Evolutionary conservation across 2,797 vertebrate genomes (phyloP), one percentile per base, ranked within the genome.

Genomic region (Sciaenops ocellatus): DNA sequence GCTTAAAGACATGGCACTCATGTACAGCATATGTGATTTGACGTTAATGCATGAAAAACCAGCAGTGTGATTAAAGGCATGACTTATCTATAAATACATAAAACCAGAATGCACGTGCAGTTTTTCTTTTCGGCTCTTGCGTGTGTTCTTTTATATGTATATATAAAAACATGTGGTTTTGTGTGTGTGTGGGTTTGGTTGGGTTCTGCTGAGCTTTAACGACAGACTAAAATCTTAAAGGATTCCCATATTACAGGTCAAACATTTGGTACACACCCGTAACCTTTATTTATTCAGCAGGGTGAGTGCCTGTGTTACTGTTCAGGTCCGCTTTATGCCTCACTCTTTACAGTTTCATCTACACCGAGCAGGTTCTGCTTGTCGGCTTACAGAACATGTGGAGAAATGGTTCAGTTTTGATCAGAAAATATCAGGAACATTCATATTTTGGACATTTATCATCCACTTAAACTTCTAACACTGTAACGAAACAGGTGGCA

Each of bases 161-260:
- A 3, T 38, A 38, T 9, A 38, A 9, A 38, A 38, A 38, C 3
- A 1, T 46, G 8, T 73, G 62, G 38, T 47, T 54, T n/a, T n/a
- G 26, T 12, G 41, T 11, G 22, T 42, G 18, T 34, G 48, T 12
- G n/a, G n/a, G 30, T 46, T 17, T 63, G 22, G 41, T 62, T 38
- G 1, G 15, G 30, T 51, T 60, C 44, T 22, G 46, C 20, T 41
- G 46, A 48, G 51, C 17, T 70, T 57, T 50, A 79, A 73, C 56
- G 17, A 74, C 64, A 73, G 70, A 56, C 50, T 56, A 0, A 57
- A 41, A 34, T 8, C 24, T 20, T 12, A 48, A 48, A 2, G 8
- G 3, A 38, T 17, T 17, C 6, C 5, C 16, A 52, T 68, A 47
- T 76, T 69, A 47, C 6, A 69, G 50, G 18, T 22, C 22, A 16